A percentile compares a stretch with the other conserved stretches of the same genome.
Conservation (phyloP, 1,140 invertebrate genomes). For the Macrobrachium rosenbergii region DNA sequence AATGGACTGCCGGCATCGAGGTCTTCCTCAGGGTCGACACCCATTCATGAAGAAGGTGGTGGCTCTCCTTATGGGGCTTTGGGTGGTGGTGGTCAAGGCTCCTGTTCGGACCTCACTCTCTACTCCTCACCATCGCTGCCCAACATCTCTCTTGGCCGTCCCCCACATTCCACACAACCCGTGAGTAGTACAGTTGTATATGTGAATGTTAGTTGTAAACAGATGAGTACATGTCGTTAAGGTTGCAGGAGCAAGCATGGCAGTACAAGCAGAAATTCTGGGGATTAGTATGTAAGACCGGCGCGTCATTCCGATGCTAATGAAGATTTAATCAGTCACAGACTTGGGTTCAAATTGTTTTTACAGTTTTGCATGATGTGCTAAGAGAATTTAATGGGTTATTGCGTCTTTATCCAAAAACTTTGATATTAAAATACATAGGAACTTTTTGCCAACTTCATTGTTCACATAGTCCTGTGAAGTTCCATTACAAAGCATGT, state of each 20-base stretch:
- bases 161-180: constrained; percentile 73
- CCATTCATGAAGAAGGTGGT: constrained; percentile 80
- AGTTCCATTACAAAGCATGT: no score
- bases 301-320: no score
- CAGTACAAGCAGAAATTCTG: background rate
- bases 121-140: constrained; percentile 96
- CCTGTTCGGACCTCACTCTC: constrained; percentile 79
- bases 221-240: background rate
- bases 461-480: no score
- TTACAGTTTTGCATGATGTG: no score
- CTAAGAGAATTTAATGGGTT: no score
- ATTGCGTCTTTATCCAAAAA: no score
- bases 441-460: no score
- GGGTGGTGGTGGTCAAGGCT: constrained; percentile 73
- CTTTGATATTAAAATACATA: no score
- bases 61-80: constrained; percentile 72
- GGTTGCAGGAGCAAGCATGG: background rate
- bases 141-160: constrained; percentile 92
- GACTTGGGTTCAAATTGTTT: no score
- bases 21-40: constrained; percentile 76
- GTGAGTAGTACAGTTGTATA: constrained; percentile 61
- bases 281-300: no score
- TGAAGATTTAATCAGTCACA: no score
- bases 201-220: background rate
- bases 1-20: constrained; percentile 76